These are phyloP conservation scores for Halichoerus grypus DNA, from an alignment of 2,113 vertebrate species.

Conservation along the genomic window DNA sequence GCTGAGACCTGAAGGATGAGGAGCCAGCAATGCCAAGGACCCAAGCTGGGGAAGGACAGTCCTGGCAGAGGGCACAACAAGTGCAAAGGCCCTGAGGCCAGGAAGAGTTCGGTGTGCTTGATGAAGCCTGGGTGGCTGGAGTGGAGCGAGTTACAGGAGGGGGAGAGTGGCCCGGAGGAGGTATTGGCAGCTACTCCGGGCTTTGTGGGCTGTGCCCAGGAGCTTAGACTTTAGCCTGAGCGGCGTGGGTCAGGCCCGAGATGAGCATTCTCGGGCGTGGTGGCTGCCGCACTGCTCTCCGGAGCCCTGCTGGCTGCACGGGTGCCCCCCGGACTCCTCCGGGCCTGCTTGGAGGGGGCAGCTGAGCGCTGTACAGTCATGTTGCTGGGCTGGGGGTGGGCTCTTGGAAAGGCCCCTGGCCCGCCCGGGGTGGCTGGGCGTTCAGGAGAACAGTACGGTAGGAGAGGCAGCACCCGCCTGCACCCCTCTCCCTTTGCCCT, in stretches of 20 bases:
- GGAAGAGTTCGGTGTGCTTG: not conserved
- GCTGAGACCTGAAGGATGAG: not conserved
- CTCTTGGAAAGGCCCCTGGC: not conserved
- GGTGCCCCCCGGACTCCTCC: not conserved
- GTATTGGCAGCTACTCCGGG: rapidly evolving
- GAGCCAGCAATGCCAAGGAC: not conserved
- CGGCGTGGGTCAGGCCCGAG: not conserved
- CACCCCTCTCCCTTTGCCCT: not conserved
- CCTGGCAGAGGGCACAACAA: not conserved
- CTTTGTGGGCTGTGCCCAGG: not conserved
- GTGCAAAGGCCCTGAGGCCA: not conserved
- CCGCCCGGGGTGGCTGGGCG: not conserved
- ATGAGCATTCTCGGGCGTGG: not conserved
- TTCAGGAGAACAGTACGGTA: not conserved
- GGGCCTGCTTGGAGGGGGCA: not conserved
- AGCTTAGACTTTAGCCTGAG: not conserved
- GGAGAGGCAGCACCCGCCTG: not conserved
- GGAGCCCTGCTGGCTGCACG: not conserved
- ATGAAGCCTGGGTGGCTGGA: not conserved
- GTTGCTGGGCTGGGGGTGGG: no score
- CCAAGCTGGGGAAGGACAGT: not conserved
- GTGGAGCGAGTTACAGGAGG: not conserved
- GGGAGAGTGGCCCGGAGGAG: not conserved
- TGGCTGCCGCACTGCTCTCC: not conserved
- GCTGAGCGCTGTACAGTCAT: not conserved